Base-by-base conservation (phyloP, 1,140 invertebrate genomes). In the Coenobita brevimanus region DNA sequence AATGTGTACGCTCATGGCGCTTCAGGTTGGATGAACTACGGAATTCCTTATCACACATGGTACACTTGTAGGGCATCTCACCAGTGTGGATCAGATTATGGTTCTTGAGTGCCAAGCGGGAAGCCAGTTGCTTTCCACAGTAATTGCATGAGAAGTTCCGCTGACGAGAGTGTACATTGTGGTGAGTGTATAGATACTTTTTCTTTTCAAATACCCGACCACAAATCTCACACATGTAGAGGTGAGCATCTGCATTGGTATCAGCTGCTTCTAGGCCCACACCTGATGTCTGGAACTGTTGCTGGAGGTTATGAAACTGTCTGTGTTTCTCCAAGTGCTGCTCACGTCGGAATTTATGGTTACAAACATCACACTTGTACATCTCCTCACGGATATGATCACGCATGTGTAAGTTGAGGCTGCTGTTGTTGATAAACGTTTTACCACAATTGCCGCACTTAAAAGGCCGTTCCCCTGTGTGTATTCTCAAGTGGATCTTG, bases 381-480 rank as follows among this genome's bases (percentile, higher is more conserved):
- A 89, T 90, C 38, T 90, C 89, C 54, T 89, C 86, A 10, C 88
- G 82, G 54, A 90, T 83, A 41, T 91, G 90, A 57, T 91, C 88
- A 57, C 85, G 81, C 82, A 90, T 82, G 30, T 91, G 90, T 27
- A 87, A 78, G 71, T 91, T 91, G 6, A 91, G 82, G 54, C 90
- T 91, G 30, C 88, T 89, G 90, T 97, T 96, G 93, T 99, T 97
- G 0, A 97, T 97, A 92, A 99, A 99, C 0, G 97, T 97, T 93
- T 98, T 98, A 88, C 94, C 94, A 93, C 98, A 99, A 41, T 97
- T 96, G n/a, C 93, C 94, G 91, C 98, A 99, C 89, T 96, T 96
- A 93, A 98, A 99, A 0, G 98, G 98, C 91, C 98, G 98, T 92
- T 98, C 97, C 17, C 97, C 97, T 24, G 90, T 88, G 57, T 91